These are phyloP conservation scores for Brachylomia viminalis DNA, from an alignment of 2,888 invertebrate genomes.

Conservation along the genomic window DNA sequence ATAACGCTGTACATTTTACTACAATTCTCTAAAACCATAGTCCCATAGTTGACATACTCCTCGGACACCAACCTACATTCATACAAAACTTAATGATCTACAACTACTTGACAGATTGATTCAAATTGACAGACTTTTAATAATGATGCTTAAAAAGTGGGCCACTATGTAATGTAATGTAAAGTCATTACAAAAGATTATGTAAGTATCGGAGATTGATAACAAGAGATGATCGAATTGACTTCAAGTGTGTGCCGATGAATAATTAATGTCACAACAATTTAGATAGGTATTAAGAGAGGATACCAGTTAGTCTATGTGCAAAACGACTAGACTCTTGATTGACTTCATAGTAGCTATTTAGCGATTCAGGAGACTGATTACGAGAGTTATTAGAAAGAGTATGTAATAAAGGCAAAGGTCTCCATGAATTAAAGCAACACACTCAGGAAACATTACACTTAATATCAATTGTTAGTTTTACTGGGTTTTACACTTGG, in stretches of 20 bases:
- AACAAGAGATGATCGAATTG: constrained; percentile 1
- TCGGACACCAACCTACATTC: neutral
- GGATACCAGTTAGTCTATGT: neutral
- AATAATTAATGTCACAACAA: constrained; percentile 23
- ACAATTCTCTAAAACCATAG: neutral
- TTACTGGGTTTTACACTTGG: neutral
- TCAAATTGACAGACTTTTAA: constrained; percentile 49
- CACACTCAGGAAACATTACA: no score
- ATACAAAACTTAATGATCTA: constrained; percentile 45
- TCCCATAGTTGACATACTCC: neutral
- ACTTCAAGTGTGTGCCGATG: constrained; percentile 29
- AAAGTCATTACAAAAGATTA: constrained; percentile 55
- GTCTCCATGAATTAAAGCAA: no score
- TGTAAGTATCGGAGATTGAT: constrained; percentile 38
- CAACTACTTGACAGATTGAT: constrained; percentile 48
- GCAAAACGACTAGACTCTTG: neutral
- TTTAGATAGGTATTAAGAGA: constrained; percentile 11
- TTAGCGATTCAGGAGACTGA: no score
- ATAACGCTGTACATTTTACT: neutral
- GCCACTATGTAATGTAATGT: constrained; percentile 28
- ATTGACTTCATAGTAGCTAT: neutral
- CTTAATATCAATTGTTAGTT: neutral
- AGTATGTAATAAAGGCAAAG: no score
- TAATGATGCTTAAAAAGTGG: constrained; percentile 30
- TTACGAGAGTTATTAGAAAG: no score